These are phyloP conservation scores for Synanthedon formicaeformis DNA, from an alignment of 2,888 invertebrate species.

Conservation along the genomic window DNA sequence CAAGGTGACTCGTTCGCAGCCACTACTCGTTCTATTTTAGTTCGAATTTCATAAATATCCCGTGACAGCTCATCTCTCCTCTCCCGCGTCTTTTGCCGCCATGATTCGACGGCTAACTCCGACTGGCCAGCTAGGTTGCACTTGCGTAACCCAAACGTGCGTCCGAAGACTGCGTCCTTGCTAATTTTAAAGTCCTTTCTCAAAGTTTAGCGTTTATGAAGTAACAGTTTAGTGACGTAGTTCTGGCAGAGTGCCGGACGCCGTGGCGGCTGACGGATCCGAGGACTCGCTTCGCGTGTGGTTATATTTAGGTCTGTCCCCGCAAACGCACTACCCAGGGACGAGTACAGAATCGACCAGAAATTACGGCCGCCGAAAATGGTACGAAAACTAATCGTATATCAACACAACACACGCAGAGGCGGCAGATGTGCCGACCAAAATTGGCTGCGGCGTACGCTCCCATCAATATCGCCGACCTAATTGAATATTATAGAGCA, in stretches of 20 bases:
- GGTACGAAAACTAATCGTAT: constrained; percentile 61
- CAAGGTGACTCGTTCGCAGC: constrained; percentile 67
- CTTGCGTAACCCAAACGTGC: constrained; percentile 50
- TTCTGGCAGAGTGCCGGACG: constrained; percentile 67
- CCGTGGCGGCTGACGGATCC: constrained; percentile 32
- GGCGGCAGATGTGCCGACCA: constrained; percentile 62
- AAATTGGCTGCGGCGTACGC: constrained; percentile 46
- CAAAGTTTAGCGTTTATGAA: constrained; percentile 63
- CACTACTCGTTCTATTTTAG: constrained; percentile 65
- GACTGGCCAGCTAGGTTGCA: constrained; percentile 13
- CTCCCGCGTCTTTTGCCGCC: constrained; percentile 57
- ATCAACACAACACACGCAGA: constrained; percentile 36
- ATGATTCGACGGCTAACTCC: constrained; percentile 51
- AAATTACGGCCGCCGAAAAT: background rate
- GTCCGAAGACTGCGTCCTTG: constrained; percentile 51
- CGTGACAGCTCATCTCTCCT: constrained; percentile 66
- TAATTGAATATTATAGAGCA: constrained; percentile 69
- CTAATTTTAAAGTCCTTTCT: constrained; percentile 67
- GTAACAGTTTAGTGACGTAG: constrained; percentile 58
- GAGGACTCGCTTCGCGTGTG: constrained; percentile 33
- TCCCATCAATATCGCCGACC: constrained; percentile 59
- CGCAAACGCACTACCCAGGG: constrained; percentile 50
- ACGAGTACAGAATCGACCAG: constrained; percentile 20
- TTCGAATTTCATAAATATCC: constrained; percentile 69
- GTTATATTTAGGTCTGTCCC: constrained; percentile 41